Evolutionary conservation across 2,888 invertebrate genomes (phyloP).

Genomic region (Idaea aversata): DNA sequence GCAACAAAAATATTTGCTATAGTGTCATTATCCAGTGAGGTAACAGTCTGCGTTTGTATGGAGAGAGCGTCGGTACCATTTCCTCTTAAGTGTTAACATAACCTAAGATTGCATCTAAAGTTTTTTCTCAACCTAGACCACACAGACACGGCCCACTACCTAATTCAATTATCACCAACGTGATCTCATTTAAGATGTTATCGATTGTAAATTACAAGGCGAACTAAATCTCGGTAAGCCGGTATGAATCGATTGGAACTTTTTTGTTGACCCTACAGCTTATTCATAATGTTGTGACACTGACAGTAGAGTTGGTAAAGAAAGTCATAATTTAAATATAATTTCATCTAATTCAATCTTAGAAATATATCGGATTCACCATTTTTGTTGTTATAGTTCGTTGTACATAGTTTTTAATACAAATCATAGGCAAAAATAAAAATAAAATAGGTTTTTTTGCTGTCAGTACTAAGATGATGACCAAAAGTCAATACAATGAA

Average conservation of each 20-base stretch:
- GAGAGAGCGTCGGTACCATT: no score
- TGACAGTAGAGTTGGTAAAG: constrained; percentile 38
- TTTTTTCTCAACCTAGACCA: constrained; percentile 34
- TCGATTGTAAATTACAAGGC: constrained; percentile 54
- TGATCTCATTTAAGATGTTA: constrained; percentile 44
- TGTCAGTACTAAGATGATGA: constrained; percentile 57
- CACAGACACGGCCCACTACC: constrained; percentile 34
- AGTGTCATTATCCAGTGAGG: no score
- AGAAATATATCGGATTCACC: no score
- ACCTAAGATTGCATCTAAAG: background rate
- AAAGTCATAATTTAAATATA: background rate
- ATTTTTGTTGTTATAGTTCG: no score
- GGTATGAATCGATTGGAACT: constrained; percentile 48
- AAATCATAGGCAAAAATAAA: background rate
- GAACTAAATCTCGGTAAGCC: constrained; percentile 56
- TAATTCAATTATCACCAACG: constrained; percentile 37
- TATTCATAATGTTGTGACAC: constrained; percentile 24
- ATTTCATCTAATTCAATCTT: no score
- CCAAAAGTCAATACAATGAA: constrained; percentile 73
- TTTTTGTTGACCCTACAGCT: constrained; percentile 54
- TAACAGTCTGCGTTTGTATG: no score
- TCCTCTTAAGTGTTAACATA: no score
- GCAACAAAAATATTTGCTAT: no score
- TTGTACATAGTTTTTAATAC: no score
- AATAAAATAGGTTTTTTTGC: constrained; percentile 25